Evolutionary conservation across 2,113 vertebrate genomes (phyloP), one percentile per base, ranked within the genome.

Genomic region (Rhinolophus sinicus): DNA sequence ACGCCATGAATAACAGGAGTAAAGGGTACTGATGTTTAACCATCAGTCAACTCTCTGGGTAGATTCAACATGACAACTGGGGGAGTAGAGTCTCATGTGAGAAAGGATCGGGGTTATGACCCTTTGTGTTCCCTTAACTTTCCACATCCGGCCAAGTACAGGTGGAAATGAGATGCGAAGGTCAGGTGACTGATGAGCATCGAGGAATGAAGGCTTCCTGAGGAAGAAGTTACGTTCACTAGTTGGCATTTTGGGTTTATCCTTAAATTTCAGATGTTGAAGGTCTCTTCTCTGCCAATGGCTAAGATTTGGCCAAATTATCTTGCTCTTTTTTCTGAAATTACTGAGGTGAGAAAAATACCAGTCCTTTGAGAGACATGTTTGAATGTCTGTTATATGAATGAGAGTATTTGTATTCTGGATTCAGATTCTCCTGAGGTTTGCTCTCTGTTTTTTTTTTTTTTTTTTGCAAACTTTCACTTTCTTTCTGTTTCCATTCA

Each of bases 301-400:
- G 5, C 26, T 50, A 83, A 35, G 38, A 33, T 69, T 64, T 70
- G 52, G 60, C 18, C 40, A 60, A 19, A 69, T 52, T 50, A 24
- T 54, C 62, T 93, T 30, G 18, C 35, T 88, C 44, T 76, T 58
- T 76, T 44, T 93, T 52, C 62, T 93, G 33, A 52, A 88, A 50
- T 93, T 14, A 84, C 26, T 6, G 35, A 35, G 24, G 28, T 44
- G 15, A 10, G 24, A 40, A 76, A 35, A 9, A 26, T 3, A 40
- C 5, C 8, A 60, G 3, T 60, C 70, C 38, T 88, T 47, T 28
- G 69, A 81, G 83, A 91, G 75, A 56, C 2, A 3, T 82, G 84
- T 60, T 56, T 78, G 64, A 73, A 75, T 54, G 26, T 44, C 60
- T 30, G 65, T 72, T 35, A 6, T 40, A 8, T 30, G 50, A 87